Evolutionary conservation across 2,888 invertebrate genomes (phyloP).

Genomic region (Torymus tubicola): DNA sequence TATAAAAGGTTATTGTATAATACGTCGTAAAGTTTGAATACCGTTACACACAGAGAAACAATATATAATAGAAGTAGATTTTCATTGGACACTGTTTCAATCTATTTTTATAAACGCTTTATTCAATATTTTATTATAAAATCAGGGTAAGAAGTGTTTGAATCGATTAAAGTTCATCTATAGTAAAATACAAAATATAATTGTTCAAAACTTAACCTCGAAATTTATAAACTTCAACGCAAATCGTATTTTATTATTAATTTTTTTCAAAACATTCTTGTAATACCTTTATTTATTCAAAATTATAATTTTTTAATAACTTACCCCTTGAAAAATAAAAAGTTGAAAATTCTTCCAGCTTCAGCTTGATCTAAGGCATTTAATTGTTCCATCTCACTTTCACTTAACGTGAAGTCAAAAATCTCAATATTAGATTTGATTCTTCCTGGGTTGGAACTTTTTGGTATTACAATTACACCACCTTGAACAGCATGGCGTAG

Average conservation of each 20-base stretch:
- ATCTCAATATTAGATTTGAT: constrained; percentile 84
- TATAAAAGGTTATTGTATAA: too few relatives aligned
- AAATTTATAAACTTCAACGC: not conserved
- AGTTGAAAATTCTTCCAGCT: constrained; percentile 83
- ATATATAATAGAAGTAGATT: too few relatives aligned
- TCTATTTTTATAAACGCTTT: too few relatives aligned
- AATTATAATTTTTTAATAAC: constrained; percentile 23
- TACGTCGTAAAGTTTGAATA: too few relatives aligned
- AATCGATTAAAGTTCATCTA: too few relatives aligned
- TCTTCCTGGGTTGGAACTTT: constrained; percentile 84
- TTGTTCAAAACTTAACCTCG: too few relatives aligned
- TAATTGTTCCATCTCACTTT: constrained; percentile 79
- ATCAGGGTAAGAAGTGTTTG: too few relatives aligned
- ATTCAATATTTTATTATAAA: too few relatives aligned
- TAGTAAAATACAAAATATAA: too few relatives aligned
- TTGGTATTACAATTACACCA: constrained; percentile 85
- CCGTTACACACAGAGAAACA: too few relatives aligned
- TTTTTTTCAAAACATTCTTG: too few relatives aligned
- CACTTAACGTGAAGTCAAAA: constrained; percentile 81
- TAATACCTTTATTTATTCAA: not conserved
- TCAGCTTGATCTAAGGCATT: constrained; percentile 81
- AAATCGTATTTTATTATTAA: not conserved
- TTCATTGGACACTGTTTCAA: too few relatives aligned
- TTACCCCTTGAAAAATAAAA: constrained; percentile 77
- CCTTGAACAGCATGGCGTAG: constrained; percentile 84